phyloP scores from a whole-genome alignment of 1,140 invertebrate species.

The Aphelenchoides besseyi region DNA sequence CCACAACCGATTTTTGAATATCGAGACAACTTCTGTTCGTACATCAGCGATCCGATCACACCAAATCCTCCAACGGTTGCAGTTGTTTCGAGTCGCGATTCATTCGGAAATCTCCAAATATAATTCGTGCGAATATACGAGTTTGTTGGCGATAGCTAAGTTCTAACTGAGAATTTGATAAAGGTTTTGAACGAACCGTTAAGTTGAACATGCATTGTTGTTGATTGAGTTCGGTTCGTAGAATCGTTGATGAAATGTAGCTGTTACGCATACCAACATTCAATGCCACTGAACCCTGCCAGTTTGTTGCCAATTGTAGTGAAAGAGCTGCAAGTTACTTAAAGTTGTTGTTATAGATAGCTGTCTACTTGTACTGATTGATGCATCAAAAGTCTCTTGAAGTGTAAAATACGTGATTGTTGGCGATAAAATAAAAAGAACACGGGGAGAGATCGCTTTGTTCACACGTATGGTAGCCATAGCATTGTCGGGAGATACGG shows the following conservation, averaged over 20 bases:
- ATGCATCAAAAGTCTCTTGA: conserved; percentile 32
- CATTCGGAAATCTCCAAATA: conserved; percentile 35
- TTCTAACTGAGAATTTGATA: conserved; percentile 3
- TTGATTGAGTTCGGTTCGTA: conserved; percentile 53
- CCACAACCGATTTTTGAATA: conserved; percentile 43
- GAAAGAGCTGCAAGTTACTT: conserved; percentile 37
- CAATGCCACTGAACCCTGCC: conserved; percentile 51
- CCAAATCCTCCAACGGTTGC: conserved; percentile 11
- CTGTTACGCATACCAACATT: conserved; percentile 20
- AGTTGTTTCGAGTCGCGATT: conserved; percentile 36
- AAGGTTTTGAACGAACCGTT: conserved; percentile 20
- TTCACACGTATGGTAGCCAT: conserved; percentile 24
- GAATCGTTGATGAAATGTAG: conserved; percentile 46
- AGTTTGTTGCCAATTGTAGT: conserved; percentile 32
- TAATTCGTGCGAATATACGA: conserved; percentile 24
- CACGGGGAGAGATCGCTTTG: conserved; percentile 26
- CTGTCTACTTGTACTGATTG: conserved; percentile 38
- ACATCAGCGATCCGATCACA: conserved; percentile 41
- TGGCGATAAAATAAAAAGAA: conserved; percentile 49
- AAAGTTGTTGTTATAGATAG: background rate
- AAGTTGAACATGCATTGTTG: conserved; percentile 52
- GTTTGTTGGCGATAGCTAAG: conserved; percentile 26
- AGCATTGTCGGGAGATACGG: conserved; percentile 31
- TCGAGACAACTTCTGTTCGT: conserved; percentile 47
- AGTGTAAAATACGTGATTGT: conserved; percentile 42